phyloP scores from a whole-genome alignment of 2,113 vertebrate genomes.

The Cepphus grylle region DNA sequence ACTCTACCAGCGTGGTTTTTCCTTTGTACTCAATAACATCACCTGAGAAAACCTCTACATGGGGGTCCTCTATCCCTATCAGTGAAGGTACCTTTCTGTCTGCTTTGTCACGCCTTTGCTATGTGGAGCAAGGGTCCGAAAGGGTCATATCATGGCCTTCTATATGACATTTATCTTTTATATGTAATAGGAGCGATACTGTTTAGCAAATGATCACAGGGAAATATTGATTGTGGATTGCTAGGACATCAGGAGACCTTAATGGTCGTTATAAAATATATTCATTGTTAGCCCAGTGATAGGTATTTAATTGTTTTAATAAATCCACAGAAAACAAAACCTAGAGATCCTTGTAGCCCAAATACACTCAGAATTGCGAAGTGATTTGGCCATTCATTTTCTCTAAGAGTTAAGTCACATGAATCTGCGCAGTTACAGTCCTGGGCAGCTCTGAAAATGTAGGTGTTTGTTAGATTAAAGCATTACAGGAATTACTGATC shows the following conservation, averaged over 20 bases:
- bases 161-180: neutral
- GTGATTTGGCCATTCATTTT: neutral
- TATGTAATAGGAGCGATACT: neutral
- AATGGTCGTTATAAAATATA: neutral
- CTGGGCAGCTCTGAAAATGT: neutral
- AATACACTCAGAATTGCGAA: neutral
- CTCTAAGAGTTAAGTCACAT: neutral
- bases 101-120: neutral
- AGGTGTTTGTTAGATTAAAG: neutral
- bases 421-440: neutral
- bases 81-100: neutral
- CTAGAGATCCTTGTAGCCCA: neutral
- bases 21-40: neutral
- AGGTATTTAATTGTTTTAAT: neutral
- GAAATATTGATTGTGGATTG: neutral
- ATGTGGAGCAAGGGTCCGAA: neutral
- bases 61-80: neutral
- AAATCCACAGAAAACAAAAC: neutral
- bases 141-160: neutral
- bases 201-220: neutral
- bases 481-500: neutral
- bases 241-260: neutral
- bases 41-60: neutral
- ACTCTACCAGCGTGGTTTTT: neutral
- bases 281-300: neutral